Percentiles rank a stretch among this genome's conserved stretches.
Evolutionary conservation across 2,888 invertebrate species (phyloP).

Genomic region (Clanis bilineata): DNA sequence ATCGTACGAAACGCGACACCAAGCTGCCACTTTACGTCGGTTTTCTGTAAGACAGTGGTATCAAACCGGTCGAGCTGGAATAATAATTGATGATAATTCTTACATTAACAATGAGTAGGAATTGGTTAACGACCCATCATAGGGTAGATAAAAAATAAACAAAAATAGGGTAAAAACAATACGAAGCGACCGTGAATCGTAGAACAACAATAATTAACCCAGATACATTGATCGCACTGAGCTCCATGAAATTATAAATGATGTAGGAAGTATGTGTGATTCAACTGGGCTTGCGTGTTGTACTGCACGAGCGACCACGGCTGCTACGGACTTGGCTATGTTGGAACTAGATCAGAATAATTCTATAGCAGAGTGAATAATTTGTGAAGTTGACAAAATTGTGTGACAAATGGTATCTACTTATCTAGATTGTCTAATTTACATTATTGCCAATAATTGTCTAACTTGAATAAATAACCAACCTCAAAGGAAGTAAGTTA

Average conservation of each 20-base stretch:
- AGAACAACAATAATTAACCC: conserved; percentile 58
- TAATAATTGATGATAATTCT: no score
- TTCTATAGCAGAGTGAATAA: background rate
- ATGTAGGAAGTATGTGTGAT: conserved; percentile 68
- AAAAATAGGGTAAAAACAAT: conserved; percentile 23
- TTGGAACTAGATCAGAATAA: background rate
- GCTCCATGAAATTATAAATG: conserved; percentile 72
- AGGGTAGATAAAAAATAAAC: background rate
- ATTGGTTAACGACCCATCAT: background rate
- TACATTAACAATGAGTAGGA: no score
- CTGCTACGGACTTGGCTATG: conserved; percentile 22
- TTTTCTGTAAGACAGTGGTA: no score
- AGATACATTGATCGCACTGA: conserved; percentile 44
- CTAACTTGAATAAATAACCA: no score
- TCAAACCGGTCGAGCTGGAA: no score
- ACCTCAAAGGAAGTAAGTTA: no score
- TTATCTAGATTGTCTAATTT: no score
- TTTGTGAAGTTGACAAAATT: no score
- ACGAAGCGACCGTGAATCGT: conserved; percentile 48
- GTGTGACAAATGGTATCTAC: no score
- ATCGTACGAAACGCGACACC: no score
- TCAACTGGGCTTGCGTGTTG: conserved; percentile 55
- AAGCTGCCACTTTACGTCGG: no score
- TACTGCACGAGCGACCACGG: conserved; percentile 18
- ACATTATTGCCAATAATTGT: no score